Evolutionary conservation across 2,888 invertebrate species (phyloP).

Genomic region (Epirrhoe tristata): DNA sequence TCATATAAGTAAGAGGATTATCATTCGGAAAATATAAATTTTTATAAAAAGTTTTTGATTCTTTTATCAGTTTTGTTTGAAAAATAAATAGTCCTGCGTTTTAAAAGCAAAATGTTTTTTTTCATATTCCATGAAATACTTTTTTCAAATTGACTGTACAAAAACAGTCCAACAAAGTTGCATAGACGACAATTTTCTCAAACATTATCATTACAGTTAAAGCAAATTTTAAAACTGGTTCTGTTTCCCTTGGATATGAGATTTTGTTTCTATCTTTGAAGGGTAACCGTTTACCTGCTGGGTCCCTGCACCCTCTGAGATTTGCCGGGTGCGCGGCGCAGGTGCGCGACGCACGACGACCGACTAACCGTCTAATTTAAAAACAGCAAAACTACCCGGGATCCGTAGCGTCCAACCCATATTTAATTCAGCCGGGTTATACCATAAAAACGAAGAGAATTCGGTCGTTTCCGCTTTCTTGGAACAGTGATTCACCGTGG

Average conservation of each 20-base stretch:
- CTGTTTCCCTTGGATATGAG: slow-evolving; percentile 49
- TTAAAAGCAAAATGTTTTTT: no score
- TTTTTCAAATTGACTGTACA: slow-evolving; percentile 15
- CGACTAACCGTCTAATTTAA: slow-evolving; percentile 69
- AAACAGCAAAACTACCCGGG: slow-evolving; percentile 60
- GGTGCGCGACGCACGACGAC: slow-evolving; percentile 75
- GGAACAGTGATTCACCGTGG: slow-evolving; percentile 76
- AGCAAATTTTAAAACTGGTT: slow-evolving; percentile 53
- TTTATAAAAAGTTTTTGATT: no score
- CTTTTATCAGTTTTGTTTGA: no score
- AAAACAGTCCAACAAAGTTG: slow-evolving; percentile 55
- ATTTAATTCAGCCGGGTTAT: slow-evolving; percentile 63
- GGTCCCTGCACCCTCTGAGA: slow-evolving; percentile 75
- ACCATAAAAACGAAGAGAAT: slow-evolving; percentile 76
- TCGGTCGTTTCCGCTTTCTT: slow-evolving; percentile 82
- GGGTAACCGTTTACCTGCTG: slow-evolving; percentile 77
- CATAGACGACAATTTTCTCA: slow-evolving; percentile 48
- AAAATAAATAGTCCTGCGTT: no score
- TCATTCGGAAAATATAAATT: no score
- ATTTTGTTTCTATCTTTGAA: slow-evolving; percentile 49
- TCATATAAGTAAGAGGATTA: background rate
- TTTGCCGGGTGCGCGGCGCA: slow-evolving; percentile 79
- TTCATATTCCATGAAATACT: no score
- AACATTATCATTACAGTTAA: slow-evolving; percentile 55
- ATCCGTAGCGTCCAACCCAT: slow-evolving; percentile 59